Percentiles rank a stretch among this genome's conserved stretches.
Conservation (phyloP, 2,888 invertebrate species). For the Sclerodermus sp. region DNA sequence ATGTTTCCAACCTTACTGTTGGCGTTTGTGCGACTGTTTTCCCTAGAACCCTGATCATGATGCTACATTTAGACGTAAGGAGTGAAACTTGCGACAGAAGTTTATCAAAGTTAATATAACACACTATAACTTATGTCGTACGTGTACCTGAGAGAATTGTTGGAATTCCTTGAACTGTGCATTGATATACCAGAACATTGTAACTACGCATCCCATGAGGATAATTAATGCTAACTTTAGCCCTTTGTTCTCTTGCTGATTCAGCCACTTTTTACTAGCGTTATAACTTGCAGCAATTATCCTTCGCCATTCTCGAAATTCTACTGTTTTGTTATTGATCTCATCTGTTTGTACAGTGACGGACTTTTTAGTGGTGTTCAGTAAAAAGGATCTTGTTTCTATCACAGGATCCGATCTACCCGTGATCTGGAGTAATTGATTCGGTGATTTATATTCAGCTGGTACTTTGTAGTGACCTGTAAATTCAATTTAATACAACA, state of each 20-base stretch:
- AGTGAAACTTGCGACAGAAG: neutral
- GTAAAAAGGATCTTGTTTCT: constrained; percentile 20
- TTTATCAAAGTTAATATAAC: neutral
- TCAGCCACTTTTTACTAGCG: constrained; percentile 64
- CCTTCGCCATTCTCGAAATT: constrained; percentile 35
- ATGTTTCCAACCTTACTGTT: constrained; percentile 50
- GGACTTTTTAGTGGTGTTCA: constrained; percentile 31
- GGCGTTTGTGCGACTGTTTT: constrained; percentile 47
- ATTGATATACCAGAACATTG: constrained; percentile 76
- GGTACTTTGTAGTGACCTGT: constrained; percentile 50
- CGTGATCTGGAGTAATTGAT: constrained; percentile 50
- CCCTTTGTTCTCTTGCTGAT: constrained; percentile 76
- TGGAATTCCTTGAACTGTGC: constrained; percentile 65
- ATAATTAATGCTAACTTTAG: constrained; percentile 71
- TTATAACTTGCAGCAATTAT: constrained; percentile 28
- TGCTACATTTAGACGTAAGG: neutral
- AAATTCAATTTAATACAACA: neutral
- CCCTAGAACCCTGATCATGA: constrained; percentile 46
- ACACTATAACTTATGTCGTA: too few species aligned
- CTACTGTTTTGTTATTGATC: constrained; percentile 2
- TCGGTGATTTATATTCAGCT: constrained; percentile 46
- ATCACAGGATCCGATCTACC: constrained; percentile 53
- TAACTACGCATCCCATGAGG: constrained; percentile 68
- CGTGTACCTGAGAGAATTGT: constrained; percentile 52
- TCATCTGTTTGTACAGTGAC: constrained; percentile 16